Evolutionary conservation across 2,888 invertebrate species (phyloP), one percentile per base, ranked within the genome.

Genomic region (Caenorhabditis sp.): DNA sequence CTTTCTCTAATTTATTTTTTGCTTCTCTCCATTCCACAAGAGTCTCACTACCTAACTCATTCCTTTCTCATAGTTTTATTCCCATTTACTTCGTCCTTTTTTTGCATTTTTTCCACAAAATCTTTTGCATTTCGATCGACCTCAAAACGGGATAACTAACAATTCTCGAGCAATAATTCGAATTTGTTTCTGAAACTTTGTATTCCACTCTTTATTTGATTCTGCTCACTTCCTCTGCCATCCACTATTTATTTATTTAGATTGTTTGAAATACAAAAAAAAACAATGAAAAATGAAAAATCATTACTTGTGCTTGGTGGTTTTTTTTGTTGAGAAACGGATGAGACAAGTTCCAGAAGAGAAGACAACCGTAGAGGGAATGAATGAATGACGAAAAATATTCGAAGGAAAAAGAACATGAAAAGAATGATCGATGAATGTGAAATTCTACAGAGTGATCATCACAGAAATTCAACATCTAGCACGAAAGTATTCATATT

Each of bases 221-320:
- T 66, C 56, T 77, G 82, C 82, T 82, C 82, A 82, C 41, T 73
- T 73, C 35, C 56, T 66, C 69, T 77, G 83, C 83, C 83, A 79
- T 83, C 63, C 58, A 68, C 41, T 79, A 70, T 74, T 74, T 66
- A 80, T 80, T 80, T 68, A 74, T 69, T 81, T n/a, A 47, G 47
- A 80, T 59, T 66, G 73, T 80, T 80, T 66, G 47, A 61, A 61
- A 76, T 54, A 74, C 58, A 73, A 59, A 26, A 76, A 59, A 56
- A 54, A 54, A 31, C 51, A 41, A 49, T 66, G 28, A 69, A 69
- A 63, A 41, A 41, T 54, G 44, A 70, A 58, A 38, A 35, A 70
- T 44, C n/a, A 19, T 54, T 31, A 38, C 51, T 76, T 68, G 68
- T 61, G 76, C 74, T 49, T n/a, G n/a, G n/a, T n/a, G n/a, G 4